Conservation (phyloP, 2,797 vertebrate genomes). For the Falco peregrinus region DNA sequence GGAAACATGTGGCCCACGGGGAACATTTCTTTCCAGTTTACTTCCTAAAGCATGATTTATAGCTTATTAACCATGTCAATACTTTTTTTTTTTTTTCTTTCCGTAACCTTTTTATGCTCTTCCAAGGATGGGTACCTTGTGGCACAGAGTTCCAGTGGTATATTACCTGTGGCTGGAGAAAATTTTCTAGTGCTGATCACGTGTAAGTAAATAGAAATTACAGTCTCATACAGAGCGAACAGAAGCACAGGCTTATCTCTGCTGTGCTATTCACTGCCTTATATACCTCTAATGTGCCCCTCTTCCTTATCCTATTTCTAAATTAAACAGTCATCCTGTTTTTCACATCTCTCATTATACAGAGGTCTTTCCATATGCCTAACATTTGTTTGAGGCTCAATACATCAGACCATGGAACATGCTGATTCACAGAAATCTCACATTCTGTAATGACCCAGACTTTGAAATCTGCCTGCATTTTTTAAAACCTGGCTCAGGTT, state of each 20-base stretch:
- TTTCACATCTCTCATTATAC: constrained; percentile 62
- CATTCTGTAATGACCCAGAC: constrained; percentile 51
- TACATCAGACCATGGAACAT: constrained; percentile 60
- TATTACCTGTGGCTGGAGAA: not conserved
- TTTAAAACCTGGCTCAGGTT: constrained; percentile 41
- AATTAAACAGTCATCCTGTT: constrained; percentile 60
- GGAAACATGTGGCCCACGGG: not conserved
- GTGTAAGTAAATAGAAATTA: constrained; percentile 23
- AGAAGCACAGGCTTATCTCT: not conserved
- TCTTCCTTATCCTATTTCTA: constrained; percentile 51
- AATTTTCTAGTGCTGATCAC: not conserved
- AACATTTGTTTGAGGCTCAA: constrained; percentile 61
- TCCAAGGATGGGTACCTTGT: not conserved
- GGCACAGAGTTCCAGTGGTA: not conserved
- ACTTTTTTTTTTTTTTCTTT: not conserved
- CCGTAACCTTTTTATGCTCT: not conserved
- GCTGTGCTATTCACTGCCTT: constrained; percentile 30
- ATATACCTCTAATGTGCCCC: constrained; percentile 10
- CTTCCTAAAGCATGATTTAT: not conserved
- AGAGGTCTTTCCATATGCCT: constrained; percentile 67
- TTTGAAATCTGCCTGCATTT: constrained; percentile 47
- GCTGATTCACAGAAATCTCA: constrained; percentile 69
- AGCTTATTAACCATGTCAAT: not conserved
- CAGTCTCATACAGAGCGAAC: not conserved
- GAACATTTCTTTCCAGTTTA: not conserved